Evolutionary conservation across 2,797 vertebrate genomes (phyloP), one percentile per base, ranked within the genome.

Genomic region (Tragelaphus eurycerus): DNA sequence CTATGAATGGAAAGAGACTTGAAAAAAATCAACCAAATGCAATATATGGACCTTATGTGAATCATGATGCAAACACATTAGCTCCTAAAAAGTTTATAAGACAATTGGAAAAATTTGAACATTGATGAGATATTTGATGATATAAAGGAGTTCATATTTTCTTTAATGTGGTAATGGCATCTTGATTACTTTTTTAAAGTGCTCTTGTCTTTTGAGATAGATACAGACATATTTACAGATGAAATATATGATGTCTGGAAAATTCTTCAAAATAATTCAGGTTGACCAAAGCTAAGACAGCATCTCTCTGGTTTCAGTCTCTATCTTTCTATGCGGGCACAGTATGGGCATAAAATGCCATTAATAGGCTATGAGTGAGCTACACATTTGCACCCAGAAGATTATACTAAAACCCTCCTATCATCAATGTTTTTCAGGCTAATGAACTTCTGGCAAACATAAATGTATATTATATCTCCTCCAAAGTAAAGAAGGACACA

Each of bases 391-490:
- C 23, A 74, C 11, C 71, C 71, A 46, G 38, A 74, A 43, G 38
- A 27, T 74, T 74, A 74, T 15, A 27, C 38, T 74, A 15, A 74
- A 43, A 74, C 6, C 38, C 23, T 43, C 38, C 14, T 43, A 46
- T 74, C 71, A 74, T 43, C 71, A 43, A 46, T 74, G 38, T 96
- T n/a, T 98, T 98, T 89, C 99, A 99, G 99, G 99, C 99, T 97
- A 99, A 99, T 38, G 99, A 99, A 97, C 98, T 99, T 92, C 99
- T 99, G 9, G 99, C 99, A 96, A 99, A 98, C 99, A 99, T 17
- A 99, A 99, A 43, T 99, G 99, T 59, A 99, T 99, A 96, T 98
- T 99, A 59, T 99, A 98, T 93, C 98, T 99, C 86, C 98, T 99
- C 95, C 98, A 92, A 86, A 98, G 97, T 46, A 99, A 99, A 98